Base-by-base conservation (phyloP, 2,113 vertebrate genomes). In the Setophaga coronata region DNA sequence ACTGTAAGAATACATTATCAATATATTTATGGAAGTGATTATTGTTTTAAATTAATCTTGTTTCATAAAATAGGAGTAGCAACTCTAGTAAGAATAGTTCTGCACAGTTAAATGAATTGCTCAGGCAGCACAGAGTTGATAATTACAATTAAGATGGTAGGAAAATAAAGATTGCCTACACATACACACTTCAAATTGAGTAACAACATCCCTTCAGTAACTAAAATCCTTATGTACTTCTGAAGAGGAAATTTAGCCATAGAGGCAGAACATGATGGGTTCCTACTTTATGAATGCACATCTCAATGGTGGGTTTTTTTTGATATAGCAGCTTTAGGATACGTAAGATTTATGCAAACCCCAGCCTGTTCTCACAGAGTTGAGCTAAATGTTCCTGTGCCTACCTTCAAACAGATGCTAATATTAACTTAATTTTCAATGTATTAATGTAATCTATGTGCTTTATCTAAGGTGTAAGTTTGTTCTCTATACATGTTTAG, bases 351-450 rank as follows among this genome's bases (percentile, higher is more conserved):
- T 74, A 93, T 60, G 48, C 33, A 6, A 66, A 66, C 24, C 50
- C 33, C 18, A 62, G 31, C 38, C 33, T 82, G 43, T 43, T 92
- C 81, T 95, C 67, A 67, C 1, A 1, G 28, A 87, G 42, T 2
- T 50, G 64, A 36, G 56, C 51, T 87, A 91, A 97, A 93, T 48
- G 50, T 58, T 93, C 66, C 74, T 73, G 53, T 79, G 50, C 74
- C 73, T 96, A 31, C 82, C 36, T 77, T 94, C 40, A 83, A 90
- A 73, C 26, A 86, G 58, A 94, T 93, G 93, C 89, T 96, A 95
- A 89, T 92, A 79, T 93, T 95, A 93, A 96, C 77, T 97, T 95
- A 95, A 97, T 95, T 93, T 95, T 88, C 83, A 36, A 34, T 76
- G 65, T 94, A 95, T 96, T 97, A 92, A 90, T 93, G 89, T 90